phyloP scores from a whole-genome alignment of 92 coral and sea anemone genomes.

The Heteractis magnifica region DNA sequence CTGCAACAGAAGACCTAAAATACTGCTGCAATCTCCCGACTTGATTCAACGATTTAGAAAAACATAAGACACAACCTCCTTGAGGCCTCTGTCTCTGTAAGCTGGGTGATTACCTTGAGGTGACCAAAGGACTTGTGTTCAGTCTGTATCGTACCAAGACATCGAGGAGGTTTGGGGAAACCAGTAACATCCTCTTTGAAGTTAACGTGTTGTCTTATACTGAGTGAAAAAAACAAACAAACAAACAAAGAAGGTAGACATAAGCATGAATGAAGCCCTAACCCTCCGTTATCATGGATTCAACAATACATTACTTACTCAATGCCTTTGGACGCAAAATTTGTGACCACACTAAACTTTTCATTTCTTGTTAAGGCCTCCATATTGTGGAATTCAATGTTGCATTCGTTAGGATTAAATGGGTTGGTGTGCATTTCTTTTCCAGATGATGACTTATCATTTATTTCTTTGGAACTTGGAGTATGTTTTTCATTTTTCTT shows the following conservation, averaged over 20 bases:
- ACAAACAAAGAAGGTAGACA: not conserved
- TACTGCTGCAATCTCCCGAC: too few species aligned
- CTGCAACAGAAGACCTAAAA: not conserved
- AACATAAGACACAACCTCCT: too few species aligned
- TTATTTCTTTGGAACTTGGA: not conserved
- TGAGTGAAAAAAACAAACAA: conserved; percentile 9
- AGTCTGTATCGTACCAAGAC: conserved; percentile 61
- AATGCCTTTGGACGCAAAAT: conserved; percentile 64
- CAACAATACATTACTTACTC: conserved; percentile 60
- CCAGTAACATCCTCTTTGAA: conserved; percentile 55
- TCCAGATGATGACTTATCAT: not conserved
- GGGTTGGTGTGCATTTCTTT: not conserved
- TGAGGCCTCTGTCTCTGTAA: too few species aligned
- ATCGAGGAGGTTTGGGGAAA: conserved; percentile 58
- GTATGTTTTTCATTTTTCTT: not conserved
- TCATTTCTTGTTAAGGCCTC: conserved; percentile 50
- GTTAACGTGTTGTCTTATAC: conserved; percentile 64
- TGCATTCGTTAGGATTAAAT: conserved; percentile 53
- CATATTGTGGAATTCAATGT: conserved; percentile 38
- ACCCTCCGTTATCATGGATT: too few species aligned
- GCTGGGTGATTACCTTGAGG: conserved; percentile 45
- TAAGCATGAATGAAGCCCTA: too few species aligned
- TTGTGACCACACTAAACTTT: conserved; percentile 72
- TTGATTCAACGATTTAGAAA: too few species aligned
- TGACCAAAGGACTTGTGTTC: conserved; percentile 60